These are phyloP conservation scores for Cecropterus lyciades DNA, from an alignment of 1,140 invertebrate genomes.

Conservation along the genomic window DNA sequence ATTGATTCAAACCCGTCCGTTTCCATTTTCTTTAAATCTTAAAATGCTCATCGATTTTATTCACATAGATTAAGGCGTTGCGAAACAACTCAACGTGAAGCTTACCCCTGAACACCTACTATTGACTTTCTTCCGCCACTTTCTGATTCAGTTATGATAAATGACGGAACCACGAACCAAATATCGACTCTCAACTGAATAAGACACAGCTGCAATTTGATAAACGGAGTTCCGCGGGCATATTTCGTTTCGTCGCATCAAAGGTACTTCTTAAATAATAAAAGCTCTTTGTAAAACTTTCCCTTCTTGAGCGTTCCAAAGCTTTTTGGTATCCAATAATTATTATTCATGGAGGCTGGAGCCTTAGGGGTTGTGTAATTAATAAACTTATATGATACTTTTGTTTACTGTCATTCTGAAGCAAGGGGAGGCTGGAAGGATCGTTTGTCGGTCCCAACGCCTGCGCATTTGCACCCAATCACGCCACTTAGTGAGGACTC, in stretches of 20 bases:
- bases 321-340: constrained; percentile 82
- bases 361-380: constrained; percentile 78
- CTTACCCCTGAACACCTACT: constrained; percentile 74
- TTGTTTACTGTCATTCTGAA: constrained; percentile 81
- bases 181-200: constrained; percentile 43
- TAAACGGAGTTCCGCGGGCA: constrained; percentile 40
- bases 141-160: constrained; percentile 79
- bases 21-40: background rate
- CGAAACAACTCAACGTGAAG: constrained; percentile 54
- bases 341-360: constrained; percentile 81
- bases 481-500: constrained; percentile 3
- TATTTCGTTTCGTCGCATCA: constrained; percentile 76
- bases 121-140: constrained; percentile 82
- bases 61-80: constrained; percentile 55
- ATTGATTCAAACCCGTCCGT: no score
- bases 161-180: constrained; percentile 41
- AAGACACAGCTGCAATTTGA: constrained; percentile 45
- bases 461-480: constrained; percentile 27
- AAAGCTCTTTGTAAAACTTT: constrained; percentile 83
- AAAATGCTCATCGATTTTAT: constrained; percentile 9
- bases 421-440: constrained; percentile 45
- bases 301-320: constrained; percentile 81
- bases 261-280: constrained; percentile 82
- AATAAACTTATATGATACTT: constrained; percentile 84
- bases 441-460: constrained; percentile 32